Evolutionary conservation across 2,797 vertebrate genomes (phyloP), one percentile per base, ranked within the genome.

Genomic region (Parauchenoglanis punctatus): DNA sequence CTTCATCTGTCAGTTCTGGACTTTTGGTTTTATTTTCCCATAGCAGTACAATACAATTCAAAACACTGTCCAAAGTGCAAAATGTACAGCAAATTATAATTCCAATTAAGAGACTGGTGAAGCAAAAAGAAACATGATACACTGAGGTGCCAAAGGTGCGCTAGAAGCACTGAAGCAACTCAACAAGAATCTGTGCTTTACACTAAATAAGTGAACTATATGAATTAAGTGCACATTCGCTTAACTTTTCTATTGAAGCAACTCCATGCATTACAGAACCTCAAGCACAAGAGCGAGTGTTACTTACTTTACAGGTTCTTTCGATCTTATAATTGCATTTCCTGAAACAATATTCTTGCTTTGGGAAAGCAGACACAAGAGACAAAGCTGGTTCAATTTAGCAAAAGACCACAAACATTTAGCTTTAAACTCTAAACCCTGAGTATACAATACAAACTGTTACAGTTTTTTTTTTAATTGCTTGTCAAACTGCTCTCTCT

Each of bases 261-360:
- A 25, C 83, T 72, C 76, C 86, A 87, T 84, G 59, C 84, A 88
- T 88, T 81, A 90, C 58, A 85, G 83, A 90, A 49, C 80, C 87
- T 86, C 65, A 88, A 85, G 88, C 73, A 87, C 70, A 88, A 89
- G 92, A 85, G 89, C 87, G 82, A 91, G 87, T 90, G 61, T 92
- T 93, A 95, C 95, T 96, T 96, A 96, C 96, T 96, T 96, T 96
- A 95, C 95, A 96, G 89, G 93, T 95, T 93, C 93, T 94, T 94
- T 96, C 96, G 93, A 96, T 92, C 92, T 93, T 94, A 94, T 93
- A 92, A 86, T 93, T 94, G 95, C 96, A 96, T 95, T 94, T 96
- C 93, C 92, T 95, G 95, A 93, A 96, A 96, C 96, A 96, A 96
- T 94, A 92, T 95, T 96, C 95, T 95, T 96, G 95, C 94, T 92